Evolutionary conservation across 2,113 vertebrate genomes (phyloP).

Genomic region (Dipodomys merriami): DNA sequence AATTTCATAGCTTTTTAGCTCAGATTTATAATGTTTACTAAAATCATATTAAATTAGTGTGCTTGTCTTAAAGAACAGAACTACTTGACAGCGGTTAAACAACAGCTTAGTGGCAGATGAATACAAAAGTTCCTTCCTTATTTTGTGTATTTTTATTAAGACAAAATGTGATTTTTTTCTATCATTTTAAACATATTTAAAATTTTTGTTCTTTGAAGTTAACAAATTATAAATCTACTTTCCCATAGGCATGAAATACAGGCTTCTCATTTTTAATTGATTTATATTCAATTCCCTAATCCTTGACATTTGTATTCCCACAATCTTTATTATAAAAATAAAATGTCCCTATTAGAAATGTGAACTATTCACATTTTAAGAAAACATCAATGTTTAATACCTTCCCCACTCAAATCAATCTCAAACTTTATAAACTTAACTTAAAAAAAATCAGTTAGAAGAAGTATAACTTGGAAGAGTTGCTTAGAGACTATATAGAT

Average conservation of each 20-base stretch:
- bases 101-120: not conserved
- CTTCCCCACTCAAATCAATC: not conserved
- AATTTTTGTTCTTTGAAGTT: slow-evolving; percentile 54
- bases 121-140: slow-evolving; percentile 26
- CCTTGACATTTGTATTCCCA: slow-evolving; percentile 28
- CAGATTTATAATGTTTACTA: slow-evolving; percentile 52
- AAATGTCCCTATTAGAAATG: not conserved
- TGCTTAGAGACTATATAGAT: not conserved
- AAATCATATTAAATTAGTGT: slow-evolving; percentile 56
- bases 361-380: slow-evolving; percentile 44
- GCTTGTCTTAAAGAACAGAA: slow-evolving; percentile 53
- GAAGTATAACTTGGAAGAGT: not conserved
- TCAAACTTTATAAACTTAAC: slow-evolving; percentile 37
- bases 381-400: not conserved
- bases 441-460: not conserved
- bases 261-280: not conserved
- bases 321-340: slow-evolving; percentile 52
- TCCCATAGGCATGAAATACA: not conserved
- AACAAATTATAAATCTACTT: slow-evolving; percentile 4
- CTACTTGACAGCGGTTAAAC: slow-evolving; percentile 50
- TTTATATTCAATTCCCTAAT: slow-evolving; percentile 17
- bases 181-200: slow-evolving; percentile 26
- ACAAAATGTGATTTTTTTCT: slow-evolving; percentile 24
- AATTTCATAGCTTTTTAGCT: slow-evolving; percentile 63
- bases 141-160: slow-evolving; percentile 21